phyloP scores from a whole-genome alignment of 1,140 invertebrate species.

The Archivesica marissinica region DNA sequence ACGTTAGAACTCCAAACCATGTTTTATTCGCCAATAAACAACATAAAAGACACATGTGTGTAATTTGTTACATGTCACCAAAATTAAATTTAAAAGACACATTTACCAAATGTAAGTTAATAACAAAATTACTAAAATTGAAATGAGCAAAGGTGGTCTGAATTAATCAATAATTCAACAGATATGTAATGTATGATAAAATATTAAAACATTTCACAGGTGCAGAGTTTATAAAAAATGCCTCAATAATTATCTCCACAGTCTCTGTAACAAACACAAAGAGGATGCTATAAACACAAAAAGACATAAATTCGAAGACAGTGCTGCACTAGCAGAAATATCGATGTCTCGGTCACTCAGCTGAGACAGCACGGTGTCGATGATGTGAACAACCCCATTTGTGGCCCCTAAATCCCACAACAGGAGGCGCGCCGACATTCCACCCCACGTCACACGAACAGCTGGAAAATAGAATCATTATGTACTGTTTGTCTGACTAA shows the following conservation, averaged over 20 bases:
- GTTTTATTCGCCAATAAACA: too few species aligned
- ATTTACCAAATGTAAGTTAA: too few species aligned
- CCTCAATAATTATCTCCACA: slow-evolving; percentile 5
- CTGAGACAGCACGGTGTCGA: slow-evolving; percentile 52
- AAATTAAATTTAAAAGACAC: too few species aligned
- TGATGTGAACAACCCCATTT: slow-evolving; percentile 52
- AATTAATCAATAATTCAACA: too few species aligned
- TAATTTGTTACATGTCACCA: too few species aligned
- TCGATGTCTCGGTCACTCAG: slow-evolving; percentile 8
- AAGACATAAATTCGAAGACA: slow-evolving; percentile 39
- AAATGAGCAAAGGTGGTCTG: too few species aligned
- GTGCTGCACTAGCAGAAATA: background rate
- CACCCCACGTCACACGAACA: slow-evolving; percentile 45
- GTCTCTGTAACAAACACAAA: slow-evolving; percentile 1
- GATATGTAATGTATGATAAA: too few species aligned
- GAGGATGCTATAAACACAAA: background rate
- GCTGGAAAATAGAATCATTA: slow-evolving; percentile 39
- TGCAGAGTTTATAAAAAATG: too few species aligned
- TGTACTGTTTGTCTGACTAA: background rate
- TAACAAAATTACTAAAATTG: too few species aligned
- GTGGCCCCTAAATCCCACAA: slow-evolving; percentile 57
- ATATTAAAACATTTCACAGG: too few species aligned
- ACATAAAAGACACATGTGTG: too few species aligned
- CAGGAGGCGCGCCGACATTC: slow-evolving; percentile 28
- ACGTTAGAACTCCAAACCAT: too few species aligned